Evolutionary conservation across 2,797 vertebrate genomes (phyloP), one percentile per base, ranked within the genome.

Genomic region (Melanotaenia maccullochi): DNA sequence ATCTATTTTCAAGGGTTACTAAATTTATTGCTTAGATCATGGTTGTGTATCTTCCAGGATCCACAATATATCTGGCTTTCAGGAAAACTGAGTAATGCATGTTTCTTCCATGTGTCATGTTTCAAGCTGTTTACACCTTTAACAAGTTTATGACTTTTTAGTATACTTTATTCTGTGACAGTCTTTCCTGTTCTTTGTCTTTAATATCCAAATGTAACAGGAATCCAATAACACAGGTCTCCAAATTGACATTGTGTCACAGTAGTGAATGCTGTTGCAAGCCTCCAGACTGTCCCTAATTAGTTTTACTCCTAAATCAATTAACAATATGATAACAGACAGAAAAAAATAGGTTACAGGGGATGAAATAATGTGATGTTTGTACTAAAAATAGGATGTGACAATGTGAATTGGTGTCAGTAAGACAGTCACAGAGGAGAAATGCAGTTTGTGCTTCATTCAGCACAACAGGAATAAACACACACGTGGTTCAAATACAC

Each of bases 401-500:
- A 59, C 65, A 22, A 73, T 58, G 59, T 54, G 71, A 80, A 90
- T 86, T 74, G 77, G 78, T 89, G 86, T 89, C 85, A 86, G 82
- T 86, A 73, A 90, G 80, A 70, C 85, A 81, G 79, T 73, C 66
- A 55, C 42, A 33, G 55, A 66, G 62, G 59, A 79, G 42, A 68
- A 49, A 68, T 9, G 28, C 36, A 67, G 73, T 38, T 73, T 65
- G 70, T 74, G 73, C 65, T 67, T 75, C 74, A 77, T 64, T 74
- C 68, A 73, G 35, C 47, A 56, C 38, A 3, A 9, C 14, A 52
- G n/a, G 36, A 44, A 54, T n/a, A 38, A 62, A 73, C 33, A 38
- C 42, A 78, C 71, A 68, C 44, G 35, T 18, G 44, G 3, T 68
- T 64, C 0, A 52, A 4, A 76, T 13, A 62, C 49, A 60, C 60